Base-by-base conservation (phyloP, 2,888 invertebrate genomes). In the Eupithecia pulchellata region DNA sequence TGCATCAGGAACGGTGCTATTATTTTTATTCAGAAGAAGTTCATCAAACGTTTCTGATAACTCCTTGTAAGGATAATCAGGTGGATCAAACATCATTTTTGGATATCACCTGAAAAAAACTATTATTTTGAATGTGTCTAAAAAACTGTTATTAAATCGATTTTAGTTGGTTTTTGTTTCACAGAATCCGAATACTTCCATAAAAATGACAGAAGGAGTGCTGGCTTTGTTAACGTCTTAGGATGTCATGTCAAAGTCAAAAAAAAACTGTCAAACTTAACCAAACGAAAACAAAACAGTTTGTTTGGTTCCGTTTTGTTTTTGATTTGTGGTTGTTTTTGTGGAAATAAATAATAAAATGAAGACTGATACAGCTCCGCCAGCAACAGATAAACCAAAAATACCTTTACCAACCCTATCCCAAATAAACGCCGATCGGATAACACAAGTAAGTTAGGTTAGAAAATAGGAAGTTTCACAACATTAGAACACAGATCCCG, bases 341-440 rank as follows among this genome's bases (percentile, higher is more conserved):
- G 68, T 72, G 32, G 42, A 58, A 52, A 32, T 66, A 11, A 64
- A 60, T 30, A 64, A 42, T 68, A 77, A 89, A 75, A 93, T 93
- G 92, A 93, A 93, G 82, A 80, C 75, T 11, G 93, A 93, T 47
- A 75, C 82, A 29, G 81, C 83, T 39, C 77, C 84, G 62, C 63
- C 75, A 42, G 72, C 89, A 30, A 79, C 86, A 14, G 92, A 93
- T 69, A 93, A 94, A 82, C 89, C 92, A 25, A 95, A 95, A 90
- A 89, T 95, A 82, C 95, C 96, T 17, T 95, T 96, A 63, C 97
- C 97, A 17, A 98, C 98, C 0, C 96, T 98, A 34, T 97, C 98
- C 74, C 98, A 99, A 92, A 98, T 99, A 68, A 98, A 98, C 89
- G 95, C 97, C 1, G 99, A 99, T 87, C 95, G 97, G 85, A 97